Evolutionary conservation across 2,888 invertebrate species (phyloP).

Genomic region (Euplagia quadripunctaria): DNA sequence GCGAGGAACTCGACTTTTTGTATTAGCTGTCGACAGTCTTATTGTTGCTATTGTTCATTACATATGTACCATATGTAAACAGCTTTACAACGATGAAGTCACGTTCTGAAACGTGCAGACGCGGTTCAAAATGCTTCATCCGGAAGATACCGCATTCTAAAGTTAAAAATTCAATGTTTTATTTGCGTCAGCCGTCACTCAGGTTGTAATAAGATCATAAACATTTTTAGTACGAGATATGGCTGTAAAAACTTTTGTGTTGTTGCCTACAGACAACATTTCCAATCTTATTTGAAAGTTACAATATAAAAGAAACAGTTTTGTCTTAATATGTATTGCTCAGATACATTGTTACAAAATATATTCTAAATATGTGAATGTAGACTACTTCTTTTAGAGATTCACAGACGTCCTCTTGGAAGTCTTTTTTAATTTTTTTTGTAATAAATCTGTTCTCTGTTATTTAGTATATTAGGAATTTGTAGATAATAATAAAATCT

Average conservation of each 20-base stretch:
- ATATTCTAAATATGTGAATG: background rate
- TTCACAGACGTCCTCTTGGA: background rate
- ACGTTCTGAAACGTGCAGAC: conserved; percentile 68
- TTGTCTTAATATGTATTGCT: background rate
- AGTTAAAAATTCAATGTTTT: conserved; percentile 76
- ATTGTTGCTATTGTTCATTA: conserved; percentile 28
- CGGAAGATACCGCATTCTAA: conserved; percentile 58
- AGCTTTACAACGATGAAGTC: conserved; percentile 61
- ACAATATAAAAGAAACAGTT: background rate
- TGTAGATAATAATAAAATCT: too few species aligned
- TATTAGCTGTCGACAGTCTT: background rate
- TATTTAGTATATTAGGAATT: too few species aligned
- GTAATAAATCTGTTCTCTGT: too few species aligned
- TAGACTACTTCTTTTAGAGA: background rate
- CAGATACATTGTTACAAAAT: background rate
- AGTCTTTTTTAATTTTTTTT: too few species aligned
- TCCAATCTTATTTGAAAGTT: background rate
- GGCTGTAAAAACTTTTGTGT: conserved; percentile 31
- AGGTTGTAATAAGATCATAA: conserved; percentile 52
- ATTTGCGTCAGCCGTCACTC: conserved; percentile 52
- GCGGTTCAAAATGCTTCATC: conserved; percentile 69
- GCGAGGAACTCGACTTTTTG: background rate
- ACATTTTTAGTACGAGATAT: conserved; percentile 44
- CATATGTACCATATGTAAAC: conserved; percentile 44
- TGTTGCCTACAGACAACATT: conserved; percentile 14